Base-by-base conservation (phyloP, 2,888 invertebrate genomes). In the Branchipolynoe longqiensis region DNA sequence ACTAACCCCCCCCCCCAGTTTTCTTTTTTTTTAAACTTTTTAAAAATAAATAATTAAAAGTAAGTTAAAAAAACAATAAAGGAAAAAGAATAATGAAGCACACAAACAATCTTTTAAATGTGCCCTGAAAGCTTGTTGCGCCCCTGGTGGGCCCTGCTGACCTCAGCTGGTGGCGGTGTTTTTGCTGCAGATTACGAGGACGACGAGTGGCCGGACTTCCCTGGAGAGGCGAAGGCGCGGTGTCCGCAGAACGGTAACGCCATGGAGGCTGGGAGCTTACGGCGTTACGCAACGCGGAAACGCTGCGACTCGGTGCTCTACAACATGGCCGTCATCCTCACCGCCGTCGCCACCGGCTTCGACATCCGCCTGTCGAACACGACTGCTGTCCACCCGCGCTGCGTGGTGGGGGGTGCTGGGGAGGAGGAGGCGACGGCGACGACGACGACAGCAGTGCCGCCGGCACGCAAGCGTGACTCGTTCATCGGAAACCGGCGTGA, bases 271-370 rank as follows among this genome's bases (percentile, higher is more conserved):
- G 86, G 87, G 74, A 62, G 84, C 41, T 40, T 40, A 33, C n/a
- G 88, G 54, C 87, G 90, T 38, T 88, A 82, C 82, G 85, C 88
- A 6, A 86, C 87, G 48, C 89, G 90, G 83, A 91, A 92, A 78
- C 90, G 91, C 54, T 94, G 95, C 95, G 95, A 97, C 96, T 89
- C 91, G 59, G 92, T 93, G 58, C 95, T 98, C 88, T 98, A 97
- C 95, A 98, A 98, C 94, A 97, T 98, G 95, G 97, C 97, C 84
- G 96, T 98, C 83, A 95, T 98, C 94, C 94, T 98, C 91, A 98
- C 98, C 1, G 96, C 97, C 38, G 97, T 98, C 59, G 93, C 91
- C n/a, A 96, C 97, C 58, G 98, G 98, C 0, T 98, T 97, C 92
- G 98, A 98, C 95, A 96, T 98, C 83, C 95, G 98, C 91, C 95